Percentiles rank a stretch among this genome's conserved stretches.
phyloP scores from a whole-genome alignment of 2,113 vertebrate species.

The Danionella cerebrum region DNA sequence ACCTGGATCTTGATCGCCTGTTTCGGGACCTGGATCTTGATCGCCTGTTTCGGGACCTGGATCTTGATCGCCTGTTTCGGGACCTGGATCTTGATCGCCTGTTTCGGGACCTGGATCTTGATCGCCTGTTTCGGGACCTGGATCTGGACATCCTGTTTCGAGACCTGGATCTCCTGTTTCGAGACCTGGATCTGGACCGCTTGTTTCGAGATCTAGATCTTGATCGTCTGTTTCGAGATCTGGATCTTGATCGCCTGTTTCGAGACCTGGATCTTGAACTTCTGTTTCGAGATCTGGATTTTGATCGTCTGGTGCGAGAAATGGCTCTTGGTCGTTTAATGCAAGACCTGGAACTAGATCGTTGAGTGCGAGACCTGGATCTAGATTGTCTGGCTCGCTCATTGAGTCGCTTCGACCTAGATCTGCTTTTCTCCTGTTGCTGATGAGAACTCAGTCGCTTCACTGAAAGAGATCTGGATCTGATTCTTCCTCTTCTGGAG shows the following conservation, averaged over 20 bases:
- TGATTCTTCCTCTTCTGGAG: slow-evolving; percentile 6
- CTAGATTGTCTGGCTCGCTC: no score
- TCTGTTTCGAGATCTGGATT: slow-evolving; percentile 28
- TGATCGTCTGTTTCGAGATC: slow-evolving; percentile 26
- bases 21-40: slow-evolving; percentile 23
- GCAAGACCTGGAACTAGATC: no score
- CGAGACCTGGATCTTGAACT: no score
- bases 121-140: slow-evolving; percentile 25
- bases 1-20: slow-evolving; percentile 30
- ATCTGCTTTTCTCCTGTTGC: slow-evolving; percentile 29
- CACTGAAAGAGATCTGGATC: slow-evolving; percentile 28
- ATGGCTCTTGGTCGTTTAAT: slow-evolving; percentile 39
- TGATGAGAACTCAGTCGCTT: background rate
- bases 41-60: no score
- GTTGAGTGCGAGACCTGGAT: slow-evolving; percentile 39
- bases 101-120: no score
- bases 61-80: slow-evolving; percentile 51
- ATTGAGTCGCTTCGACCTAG: slow-evolving; percentile 34
- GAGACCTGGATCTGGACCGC: slow-evolving; percentile 41
- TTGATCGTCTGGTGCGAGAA: slow-evolving; percentile 22
- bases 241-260: no score
- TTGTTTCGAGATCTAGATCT: no score
- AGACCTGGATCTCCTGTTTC: slow-evolving; percentile 15
- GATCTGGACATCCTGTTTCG: no score
- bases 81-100: slow-evolving; percentile 42